These are phyloP conservation scores for Liasis olivaceus DNA, from an alignment of 2,797 vertebrate genomes.

Conservation along the genomic window DNA sequence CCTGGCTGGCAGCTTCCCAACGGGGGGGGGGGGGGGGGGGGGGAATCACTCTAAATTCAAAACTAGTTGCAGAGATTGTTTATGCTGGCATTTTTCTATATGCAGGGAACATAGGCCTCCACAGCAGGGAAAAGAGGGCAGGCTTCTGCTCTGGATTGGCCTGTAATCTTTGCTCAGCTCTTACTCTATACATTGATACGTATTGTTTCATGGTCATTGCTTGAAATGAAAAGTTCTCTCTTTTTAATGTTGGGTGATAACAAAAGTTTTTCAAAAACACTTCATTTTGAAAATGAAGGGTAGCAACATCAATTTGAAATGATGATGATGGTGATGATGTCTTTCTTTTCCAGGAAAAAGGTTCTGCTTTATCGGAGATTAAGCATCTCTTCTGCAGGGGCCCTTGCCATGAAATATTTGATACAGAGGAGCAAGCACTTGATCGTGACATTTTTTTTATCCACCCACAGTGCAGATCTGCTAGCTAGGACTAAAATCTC, in stretches of 20 bases:
- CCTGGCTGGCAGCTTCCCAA: background rate
- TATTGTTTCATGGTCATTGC: background rate
- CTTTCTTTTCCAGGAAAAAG: background rate
- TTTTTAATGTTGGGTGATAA: background rate
- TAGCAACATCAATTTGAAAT: background rate
- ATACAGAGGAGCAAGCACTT: background rate
- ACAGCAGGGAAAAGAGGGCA: background rate
- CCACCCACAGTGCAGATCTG: background rate
- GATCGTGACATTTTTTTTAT: background rate
- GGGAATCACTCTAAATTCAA: background rate
- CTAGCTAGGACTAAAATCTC: background rate
- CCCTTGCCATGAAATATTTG: background rate
- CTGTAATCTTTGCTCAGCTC: background rate
- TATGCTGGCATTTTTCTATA: background rate
- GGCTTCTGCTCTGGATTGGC: background rate
- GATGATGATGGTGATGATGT: background rate
- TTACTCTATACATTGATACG: background rate
- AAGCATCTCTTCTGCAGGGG: background rate
- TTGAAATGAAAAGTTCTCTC: background rate
- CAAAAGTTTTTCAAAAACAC: background rate
- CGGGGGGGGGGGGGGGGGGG: no score
- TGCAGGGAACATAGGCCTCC: background rate
- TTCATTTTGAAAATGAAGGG: background rate
- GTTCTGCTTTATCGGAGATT: background rate
- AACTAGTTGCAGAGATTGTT: background rate